These are phyloP conservation scores for Trissoscelio sp. DNA, from an alignment of 2,888 invertebrate species.

Conservation along the genomic window DNA sequence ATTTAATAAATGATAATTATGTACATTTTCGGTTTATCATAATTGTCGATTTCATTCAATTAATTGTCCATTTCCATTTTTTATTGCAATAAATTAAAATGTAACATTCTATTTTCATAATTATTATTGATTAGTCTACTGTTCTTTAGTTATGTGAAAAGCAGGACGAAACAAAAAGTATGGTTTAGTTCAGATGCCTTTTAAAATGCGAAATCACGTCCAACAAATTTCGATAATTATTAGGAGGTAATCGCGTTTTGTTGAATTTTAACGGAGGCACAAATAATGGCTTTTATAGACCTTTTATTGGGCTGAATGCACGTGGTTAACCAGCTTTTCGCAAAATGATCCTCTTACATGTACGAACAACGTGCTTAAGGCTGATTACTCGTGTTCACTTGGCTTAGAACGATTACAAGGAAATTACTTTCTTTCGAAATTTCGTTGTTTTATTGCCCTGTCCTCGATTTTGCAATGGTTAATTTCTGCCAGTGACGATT, in stretches of 20 bases:
- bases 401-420: conserved; percentile 36
- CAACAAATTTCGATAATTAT: background rate
- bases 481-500: conserved; percentile 1
- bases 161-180: too few species aligned
- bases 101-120: too few species aligned
- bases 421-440: conserved; percentile 26
- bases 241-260: background rate
- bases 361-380: conserved; percentile 52
- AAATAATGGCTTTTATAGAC: conserved; percentile 47
- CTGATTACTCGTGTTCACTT: conserved; percentile 55
- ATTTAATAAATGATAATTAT: too few species aligned
- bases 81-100: too few species aligned
- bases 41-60: too few species aligned
- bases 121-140: too few species aligned
- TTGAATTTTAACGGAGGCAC: background rate
- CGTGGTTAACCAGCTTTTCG: conserved; percentile 49
- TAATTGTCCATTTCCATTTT: too few species aligned
- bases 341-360: conserved; percentile 53
- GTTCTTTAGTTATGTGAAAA: too few species aligned
- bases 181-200: too few species aligned
- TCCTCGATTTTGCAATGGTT: conserved; percentile 7
- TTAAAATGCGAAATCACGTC: background rate
- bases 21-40: too few species aligned
- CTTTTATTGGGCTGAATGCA: conserved; percentile 40
- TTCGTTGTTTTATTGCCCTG: conserved; percentile 17